phyloP scores from a whole-genome alignment of 2,797 vertebrate genomes.

The Podarcis siculus region DNA sequence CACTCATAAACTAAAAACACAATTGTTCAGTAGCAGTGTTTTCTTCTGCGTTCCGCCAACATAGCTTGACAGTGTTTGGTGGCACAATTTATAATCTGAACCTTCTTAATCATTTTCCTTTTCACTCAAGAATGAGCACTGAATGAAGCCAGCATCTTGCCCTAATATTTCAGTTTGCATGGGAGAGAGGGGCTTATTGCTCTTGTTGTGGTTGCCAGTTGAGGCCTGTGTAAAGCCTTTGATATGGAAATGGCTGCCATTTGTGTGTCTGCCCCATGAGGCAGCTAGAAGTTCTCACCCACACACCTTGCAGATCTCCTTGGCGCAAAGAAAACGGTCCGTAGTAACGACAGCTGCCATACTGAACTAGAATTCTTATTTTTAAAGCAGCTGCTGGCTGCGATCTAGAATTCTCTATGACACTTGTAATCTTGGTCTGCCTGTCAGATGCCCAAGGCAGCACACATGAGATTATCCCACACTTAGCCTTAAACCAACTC shows the following conservation, averaged over 20 bases:
- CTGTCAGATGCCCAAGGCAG: neutral
- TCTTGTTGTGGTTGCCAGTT: neutral
- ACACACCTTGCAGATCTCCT: neutral
- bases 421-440: neutral
- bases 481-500: neutral
- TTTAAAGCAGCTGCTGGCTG: neutral
- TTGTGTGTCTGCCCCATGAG: neutral
- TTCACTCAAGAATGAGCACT: neutral
- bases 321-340: neutral
- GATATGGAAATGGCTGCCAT: neutral
- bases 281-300: neutral
- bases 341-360: neutral
- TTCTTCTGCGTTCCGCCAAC: neutral
- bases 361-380: neutral
- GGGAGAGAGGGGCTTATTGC: neutral
- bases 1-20: slow-evolving; percentile 7
- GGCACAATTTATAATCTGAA: neutral
- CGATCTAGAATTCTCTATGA: neutral
- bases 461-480: neutral
- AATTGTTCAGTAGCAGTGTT: slow-evolving; percentile 23
- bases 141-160: too few species aligned
- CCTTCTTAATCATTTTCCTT: neutral
- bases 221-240: neutral
- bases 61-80: neutral
- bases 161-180: neutral